Conservation (phyloP, 2,113 vertebrate species). For the Pandion haliaetus region DNA sequence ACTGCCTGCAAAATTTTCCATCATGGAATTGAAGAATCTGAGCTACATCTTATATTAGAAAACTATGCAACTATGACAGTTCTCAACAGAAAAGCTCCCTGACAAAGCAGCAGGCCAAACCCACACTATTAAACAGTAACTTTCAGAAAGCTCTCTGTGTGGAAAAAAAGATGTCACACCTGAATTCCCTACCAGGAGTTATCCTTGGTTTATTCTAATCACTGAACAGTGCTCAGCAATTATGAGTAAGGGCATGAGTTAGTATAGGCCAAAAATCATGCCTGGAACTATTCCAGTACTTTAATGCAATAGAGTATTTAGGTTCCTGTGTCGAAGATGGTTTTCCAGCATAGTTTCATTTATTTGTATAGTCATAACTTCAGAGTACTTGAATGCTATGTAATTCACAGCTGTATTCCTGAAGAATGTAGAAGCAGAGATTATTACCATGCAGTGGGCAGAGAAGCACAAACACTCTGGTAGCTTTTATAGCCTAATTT, state of each 20-base stretch:
- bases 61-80: neutral
- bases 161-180: neutral
- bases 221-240: neutral
- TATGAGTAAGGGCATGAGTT: neutral
- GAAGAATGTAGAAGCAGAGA: neutral
- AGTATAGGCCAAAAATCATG: neutral
- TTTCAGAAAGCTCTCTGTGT: neutral
- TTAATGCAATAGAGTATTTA: neutral
- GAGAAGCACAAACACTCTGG: neutral
- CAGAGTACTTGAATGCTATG: neutral
- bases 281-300: neutral
- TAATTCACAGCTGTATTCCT: neutral
- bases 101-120: neutral
- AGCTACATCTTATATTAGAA: neutral
- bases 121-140: neutral
- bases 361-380: neutral
- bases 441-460: neutral
- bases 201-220: neutral
- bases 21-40: neutral
- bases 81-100: neutral
- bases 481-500: conserved; percentile 34
- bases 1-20: neutral
- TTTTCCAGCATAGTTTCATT: neutral
- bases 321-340: neutral
- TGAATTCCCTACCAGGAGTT: neutral